Evolutionary conservation across 2,113 vertebrate species (phyloP), one percentile per base, ranked within the genome.

Genomic region (Marcusenius ussheri): DNA sequence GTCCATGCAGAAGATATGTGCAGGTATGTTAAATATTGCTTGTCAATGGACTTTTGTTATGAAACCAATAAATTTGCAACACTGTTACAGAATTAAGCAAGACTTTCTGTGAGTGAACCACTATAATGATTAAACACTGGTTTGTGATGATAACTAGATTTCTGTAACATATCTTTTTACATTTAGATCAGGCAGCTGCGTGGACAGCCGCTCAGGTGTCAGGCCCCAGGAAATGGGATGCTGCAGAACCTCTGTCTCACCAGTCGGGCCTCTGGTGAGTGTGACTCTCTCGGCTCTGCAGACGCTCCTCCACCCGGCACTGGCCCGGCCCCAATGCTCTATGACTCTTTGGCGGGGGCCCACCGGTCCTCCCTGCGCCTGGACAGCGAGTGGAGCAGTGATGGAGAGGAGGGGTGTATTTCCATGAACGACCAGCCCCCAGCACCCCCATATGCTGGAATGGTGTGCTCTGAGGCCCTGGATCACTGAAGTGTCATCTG

Each of bases 201-300:
- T 91, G 97, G 97, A 24, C 97, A 97, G 87, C 83, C 90, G 0
- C 94, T 95, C 70, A 95, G 96, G 90, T 96, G 94, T 21, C 93
- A 95, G 47, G 93, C 95, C 77, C 92, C 96, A 0, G 92, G 94
- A 62, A 97, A 94, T 11, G 91, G 91, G 90, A 92, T 95, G 19
- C 95, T 96, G 92, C 96, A 96, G 90, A 96, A 97, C 84, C 96
- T 98, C 50, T 95, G 96, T 91, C 94, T 98, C 93, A 94, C 95
- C 53, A 96, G 96, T 49, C 97, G 96, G 10, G 93, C 96, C 83
- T 96, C 96, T 0, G 96, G 95, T 0, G 98, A 98, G 42, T 97
- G 97, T 24, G 98, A 98, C 95, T 99, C 97, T 8, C 95, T 98
- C 91, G 97, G 97, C 11, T 99, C 98, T 0, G 98, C 98, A 0